Conservation (phyloP, 2,113 vertebrate genomes). For the Pogonocichla stellata region DNA sequence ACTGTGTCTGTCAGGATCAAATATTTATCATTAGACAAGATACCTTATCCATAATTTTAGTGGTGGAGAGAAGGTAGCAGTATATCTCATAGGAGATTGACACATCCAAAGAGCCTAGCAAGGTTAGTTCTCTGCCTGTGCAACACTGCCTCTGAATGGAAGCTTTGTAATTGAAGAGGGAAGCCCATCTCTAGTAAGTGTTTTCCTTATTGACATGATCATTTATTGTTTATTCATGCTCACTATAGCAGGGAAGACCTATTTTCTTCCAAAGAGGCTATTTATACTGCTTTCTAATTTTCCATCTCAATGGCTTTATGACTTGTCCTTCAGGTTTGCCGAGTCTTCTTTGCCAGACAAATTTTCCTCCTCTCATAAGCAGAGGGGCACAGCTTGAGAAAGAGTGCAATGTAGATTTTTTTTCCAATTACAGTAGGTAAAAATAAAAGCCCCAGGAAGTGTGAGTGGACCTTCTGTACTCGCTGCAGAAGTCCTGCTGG, state of each 20-base stretch:
- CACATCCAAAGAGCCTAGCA: background rate
- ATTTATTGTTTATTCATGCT: slow-evolving; percentile 70
- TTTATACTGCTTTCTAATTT: slow-evolving; percentile 72
- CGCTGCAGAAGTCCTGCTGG: background rate
- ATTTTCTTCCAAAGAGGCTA: slow-evolving; percentile 59
- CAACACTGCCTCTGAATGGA: background rate
- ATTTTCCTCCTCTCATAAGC: background rate
- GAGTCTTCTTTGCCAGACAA: background rate
- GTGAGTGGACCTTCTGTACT: background rate
- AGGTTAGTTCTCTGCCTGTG: slow-evolving; percentile 1
- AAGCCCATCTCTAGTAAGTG: background rate
- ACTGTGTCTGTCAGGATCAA: background rate
- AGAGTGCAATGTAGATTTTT: background rate
- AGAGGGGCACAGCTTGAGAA: background rate
- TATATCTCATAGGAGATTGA: background rate
- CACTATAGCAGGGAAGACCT: slow-evolving; percentile 53
- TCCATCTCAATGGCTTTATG: slow-evolving; percentile 68
- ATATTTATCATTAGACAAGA: background rate
- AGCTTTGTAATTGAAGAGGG: background rate
- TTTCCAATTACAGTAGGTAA: background rate
- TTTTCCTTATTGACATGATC: slow-evolving; percentile 15
- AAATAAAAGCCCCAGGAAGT: background rate
- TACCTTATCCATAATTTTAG: background rate
- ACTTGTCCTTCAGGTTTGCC: slow-evolving; percentile 36
- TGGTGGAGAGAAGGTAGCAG: background rate